A percentile compares a stretch with the other conserved stretches of the same genome.
Evolutionary conservation across 2,888 invertebrate genomes (phyloP).

Genomic region (Caenorhabditis sulstoni): DNA sequence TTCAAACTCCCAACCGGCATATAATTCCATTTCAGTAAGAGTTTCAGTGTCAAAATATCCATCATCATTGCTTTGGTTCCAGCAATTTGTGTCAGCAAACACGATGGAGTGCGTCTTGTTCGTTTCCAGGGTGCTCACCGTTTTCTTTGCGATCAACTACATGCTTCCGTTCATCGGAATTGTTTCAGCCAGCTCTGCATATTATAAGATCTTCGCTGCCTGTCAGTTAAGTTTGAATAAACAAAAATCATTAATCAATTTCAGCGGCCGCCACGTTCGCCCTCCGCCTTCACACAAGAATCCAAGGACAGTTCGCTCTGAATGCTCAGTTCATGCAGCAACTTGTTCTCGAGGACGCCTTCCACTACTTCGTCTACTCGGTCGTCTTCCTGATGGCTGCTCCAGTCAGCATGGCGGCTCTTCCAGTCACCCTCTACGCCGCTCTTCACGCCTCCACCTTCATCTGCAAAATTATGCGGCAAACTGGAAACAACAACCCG

Average conservation of each 20-base stretch:
- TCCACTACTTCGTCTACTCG: slow-evolving; percentile 96
- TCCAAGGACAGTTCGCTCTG: slow-evolving; percentile 86
- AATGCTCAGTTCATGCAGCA: slow-evolving; percentile 89
- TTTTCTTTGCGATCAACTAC: slow-evolving; percentile 90
- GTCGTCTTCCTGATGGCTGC: slow-evolving; percentile 93
- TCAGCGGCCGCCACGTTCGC: slow-evolving; percentile 92
- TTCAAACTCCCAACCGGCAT: neutral
- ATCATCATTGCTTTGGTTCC: slow-evolving; percentile 50
- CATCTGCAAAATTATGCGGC: slow-evolving; percentile 84
- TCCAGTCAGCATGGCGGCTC: slow-evolving; percentile 91
- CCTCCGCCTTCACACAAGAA: slow-evolving; percentile 92
- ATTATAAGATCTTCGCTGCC: slow-evolving; percentile 91
- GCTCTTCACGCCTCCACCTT: slow-evolving; percentile 93
- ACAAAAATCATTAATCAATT: slow-evolving; percentile 24
- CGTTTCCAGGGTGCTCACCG: slow-evolving; percentile 89
- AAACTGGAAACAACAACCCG: slow-evolving; percentile 54
- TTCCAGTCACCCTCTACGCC: slow-evolving; percentile 93
- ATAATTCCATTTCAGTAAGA: slow-evolving; percentile 41
- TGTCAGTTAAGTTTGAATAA: slow-evolving; percentile 60
- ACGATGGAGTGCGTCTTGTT: slow-evolving; percentile 92
- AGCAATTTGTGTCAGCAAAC: slow-evolving; percentile 85
- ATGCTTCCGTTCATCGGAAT: slow-evolving; percentile 90
- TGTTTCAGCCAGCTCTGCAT: slow-evolving; percentile 84
- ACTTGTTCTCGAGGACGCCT: slow-evolving; percentile 90
- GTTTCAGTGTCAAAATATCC: neutral